phyloP scores from a whole-genome alignment of 2,797 vertebrate species.

The Limnodromus scolopaceus region DNA sequence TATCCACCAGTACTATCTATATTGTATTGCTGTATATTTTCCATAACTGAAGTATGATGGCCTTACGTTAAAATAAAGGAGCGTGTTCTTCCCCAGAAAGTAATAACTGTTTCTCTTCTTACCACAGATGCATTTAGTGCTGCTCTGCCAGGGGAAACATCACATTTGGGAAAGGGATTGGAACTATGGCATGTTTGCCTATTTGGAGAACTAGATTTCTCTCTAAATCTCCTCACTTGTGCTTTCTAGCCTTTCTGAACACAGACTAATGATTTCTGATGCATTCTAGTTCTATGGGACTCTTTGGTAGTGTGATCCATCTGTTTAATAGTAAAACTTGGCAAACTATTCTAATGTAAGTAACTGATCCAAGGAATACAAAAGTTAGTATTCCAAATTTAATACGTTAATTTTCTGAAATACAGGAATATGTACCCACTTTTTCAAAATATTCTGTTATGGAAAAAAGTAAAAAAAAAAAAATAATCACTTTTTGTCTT shows the following conservation, averaged over 20 bases:
- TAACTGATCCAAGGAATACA: not conserved
- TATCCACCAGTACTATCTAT: not conserved
- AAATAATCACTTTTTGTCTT: not conserved
- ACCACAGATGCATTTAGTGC: not conserved
- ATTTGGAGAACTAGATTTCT: not conserved
- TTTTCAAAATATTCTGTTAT: not conserved
- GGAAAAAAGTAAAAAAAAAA: not conserved
- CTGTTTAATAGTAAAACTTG: not conserved
- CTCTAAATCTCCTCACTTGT: not conserved
- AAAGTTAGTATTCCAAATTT: not conserved
- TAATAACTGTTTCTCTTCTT: not conserved
- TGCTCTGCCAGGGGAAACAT: not conserved
- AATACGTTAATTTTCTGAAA: not conserved
- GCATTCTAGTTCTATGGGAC: not conserved
- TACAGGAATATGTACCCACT: not conserved
- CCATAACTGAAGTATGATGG: not conserved
- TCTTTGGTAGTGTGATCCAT: not conserved
- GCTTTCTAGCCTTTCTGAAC: not conserved
- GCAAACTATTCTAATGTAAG: not conserved
- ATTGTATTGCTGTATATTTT: not conserved
- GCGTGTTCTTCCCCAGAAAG: not conserved
- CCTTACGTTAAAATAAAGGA: not conserved
- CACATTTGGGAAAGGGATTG: not conserved
- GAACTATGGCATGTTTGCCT: not conserved
- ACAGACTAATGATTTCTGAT: not conserved